phyloP scores from a whole-genome alignment of 2,888 invertebrate species.

The Pristionchus mayeri region DNA sequence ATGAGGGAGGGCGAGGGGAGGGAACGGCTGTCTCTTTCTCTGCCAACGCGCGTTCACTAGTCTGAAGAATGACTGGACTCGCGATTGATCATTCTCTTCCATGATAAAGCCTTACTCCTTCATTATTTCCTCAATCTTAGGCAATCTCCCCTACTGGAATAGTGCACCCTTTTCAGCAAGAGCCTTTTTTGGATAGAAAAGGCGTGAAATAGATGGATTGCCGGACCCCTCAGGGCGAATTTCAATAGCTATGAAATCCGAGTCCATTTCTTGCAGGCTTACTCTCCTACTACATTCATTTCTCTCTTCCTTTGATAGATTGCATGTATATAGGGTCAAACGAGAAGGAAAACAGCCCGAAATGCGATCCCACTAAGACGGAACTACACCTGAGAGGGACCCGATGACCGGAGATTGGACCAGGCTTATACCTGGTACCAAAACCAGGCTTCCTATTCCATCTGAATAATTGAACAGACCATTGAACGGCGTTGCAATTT shows the following conservation, averaged over 20 bases:
- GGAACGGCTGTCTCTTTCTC: no score
- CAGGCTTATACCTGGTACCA: neutral
- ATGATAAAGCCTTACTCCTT: neutral
- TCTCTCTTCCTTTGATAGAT: neutral
- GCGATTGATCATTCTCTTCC: neutral
- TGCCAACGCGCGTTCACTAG: no score
- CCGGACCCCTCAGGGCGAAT: neutral
- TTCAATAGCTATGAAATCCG: constrained; percentile 26
- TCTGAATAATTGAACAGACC: neutral
- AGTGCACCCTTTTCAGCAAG: no score
- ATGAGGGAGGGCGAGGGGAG: no score
- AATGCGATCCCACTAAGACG: neutral
- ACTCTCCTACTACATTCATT: no score
- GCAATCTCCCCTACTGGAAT: neutral
- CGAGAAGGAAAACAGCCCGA: neutral
- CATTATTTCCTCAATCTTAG: neutral
- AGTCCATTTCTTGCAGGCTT: neutral
- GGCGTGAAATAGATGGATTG: constrained; percentile 38
- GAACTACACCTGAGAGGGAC: neutral
- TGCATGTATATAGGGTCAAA: constrained; percentile 3
- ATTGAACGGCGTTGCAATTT: constrained; percentile 5
- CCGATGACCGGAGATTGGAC: neutral
- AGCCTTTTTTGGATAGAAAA: neutral
- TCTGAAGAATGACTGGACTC: neutral
- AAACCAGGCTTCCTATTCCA: neutral